A percentile compares a stretch with the other conserved stretches of the same genome.
phyloP scores from a whole-genome alignment of 2,113 vertebrate species.

The Oncorhynchus mykiss region DNA sequence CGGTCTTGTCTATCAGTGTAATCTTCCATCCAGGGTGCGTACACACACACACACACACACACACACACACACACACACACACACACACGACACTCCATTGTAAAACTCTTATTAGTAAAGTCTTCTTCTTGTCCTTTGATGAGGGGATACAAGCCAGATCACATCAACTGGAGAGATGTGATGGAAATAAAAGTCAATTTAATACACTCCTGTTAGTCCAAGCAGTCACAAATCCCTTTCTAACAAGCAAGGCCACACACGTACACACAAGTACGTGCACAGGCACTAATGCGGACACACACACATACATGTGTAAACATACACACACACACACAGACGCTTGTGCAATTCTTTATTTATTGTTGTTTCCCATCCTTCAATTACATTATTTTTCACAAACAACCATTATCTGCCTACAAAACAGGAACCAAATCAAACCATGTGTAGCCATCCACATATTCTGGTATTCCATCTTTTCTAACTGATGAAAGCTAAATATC shows the following conservation, averaged over 20 bases:
- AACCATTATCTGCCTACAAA: too few relatives aligned
- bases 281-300: not conserved
- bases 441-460: too few relatives aligned
- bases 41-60: not conserved
- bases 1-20: not conserved
- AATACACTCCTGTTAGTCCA: not conserved
- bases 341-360: not conserved
- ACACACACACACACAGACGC: constrained; percentile 3
- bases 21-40: not conserved
- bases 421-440: too few relatives aligned
- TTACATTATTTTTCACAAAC: too few relatives aligned
- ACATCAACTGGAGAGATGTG: constrained; percentile 16
- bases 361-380: too few relatives aligned
- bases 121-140: constrained; percentile 24
- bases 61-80: too few relatives aligned
- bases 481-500: too few relatives aligned
- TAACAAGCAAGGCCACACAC: constrained; percentile 12
- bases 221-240: constrained; percentile 12
- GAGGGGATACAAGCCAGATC: constrained; percentile 15
- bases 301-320: not conserved
- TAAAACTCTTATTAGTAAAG: not conserved
- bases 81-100: not conserved
- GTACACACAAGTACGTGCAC: constrained; percentile 1
- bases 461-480: too few relatives aligned
- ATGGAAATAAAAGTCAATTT: constrained; percentile 20